Percentiles rank a stretch among this genome's conserved stretches.
These are phyloP conservation scores for Caprella mutica DNA, from an alignment of 2,888 invertebrate genomes.

Conservation along the genomic window DNA sequence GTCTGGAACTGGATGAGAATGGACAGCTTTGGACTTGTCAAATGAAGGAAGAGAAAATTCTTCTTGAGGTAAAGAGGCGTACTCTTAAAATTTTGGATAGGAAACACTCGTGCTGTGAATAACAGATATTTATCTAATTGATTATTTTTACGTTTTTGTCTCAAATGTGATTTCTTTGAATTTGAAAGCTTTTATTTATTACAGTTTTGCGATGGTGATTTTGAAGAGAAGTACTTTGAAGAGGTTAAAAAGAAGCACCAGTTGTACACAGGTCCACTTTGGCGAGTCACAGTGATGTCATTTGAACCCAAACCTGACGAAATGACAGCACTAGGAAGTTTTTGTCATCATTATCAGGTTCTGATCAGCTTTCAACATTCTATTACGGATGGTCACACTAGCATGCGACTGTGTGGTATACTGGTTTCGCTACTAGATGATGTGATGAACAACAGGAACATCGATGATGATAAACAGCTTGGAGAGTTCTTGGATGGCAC, in stretches of 20 bases:
- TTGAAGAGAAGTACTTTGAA: background rate
- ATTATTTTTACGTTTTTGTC: too few relatives aligned
- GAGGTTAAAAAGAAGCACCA: background rate
- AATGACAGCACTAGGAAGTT: background rate
- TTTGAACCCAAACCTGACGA: background rate
- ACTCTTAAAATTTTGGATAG: too few relatives aligned
- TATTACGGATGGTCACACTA: conserved; percentile 19
- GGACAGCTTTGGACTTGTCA: background rate
- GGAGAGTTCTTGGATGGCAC: conserved; percentile 2
- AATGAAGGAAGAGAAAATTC: conserved; percentile 3
- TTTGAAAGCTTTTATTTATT: too few relatives aligned
- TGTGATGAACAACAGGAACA: conserved; percentile 2
- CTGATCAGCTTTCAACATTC: conserved; percentile 19
- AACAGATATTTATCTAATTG: too few relatives aligned
- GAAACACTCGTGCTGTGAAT: too few relatives aligned
- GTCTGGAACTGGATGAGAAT: background rate
- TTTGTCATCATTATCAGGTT: background rate
- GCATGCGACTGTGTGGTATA: conserved; percentile 13
- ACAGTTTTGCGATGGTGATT: too few relatives aligned
- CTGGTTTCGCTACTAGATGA: conserved; percentile 16
- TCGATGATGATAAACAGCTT: conserved; percentile 14
- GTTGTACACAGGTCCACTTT: background rate
- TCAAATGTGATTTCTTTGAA: too few relatives aligned
- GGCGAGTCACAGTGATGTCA: conserved; percentile 1
- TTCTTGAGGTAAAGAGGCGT: background rate